Conservation (phyloP, 2,113 vertebrate genomes). For the Aleadryas rufinucha region DNA sequence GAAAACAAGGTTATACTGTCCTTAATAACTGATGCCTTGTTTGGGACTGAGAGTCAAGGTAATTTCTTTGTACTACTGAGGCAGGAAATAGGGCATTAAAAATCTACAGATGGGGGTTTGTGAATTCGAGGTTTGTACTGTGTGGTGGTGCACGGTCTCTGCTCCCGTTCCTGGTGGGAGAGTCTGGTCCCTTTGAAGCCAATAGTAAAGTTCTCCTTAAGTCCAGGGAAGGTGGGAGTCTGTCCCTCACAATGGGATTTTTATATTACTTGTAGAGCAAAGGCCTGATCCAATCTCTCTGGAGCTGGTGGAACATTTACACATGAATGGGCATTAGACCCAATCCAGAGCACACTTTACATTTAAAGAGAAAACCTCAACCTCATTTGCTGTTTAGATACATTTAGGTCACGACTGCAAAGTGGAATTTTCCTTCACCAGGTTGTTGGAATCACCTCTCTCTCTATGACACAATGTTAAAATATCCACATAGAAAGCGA, state of each 20-base stretch:
- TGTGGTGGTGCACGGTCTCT: not conserved
- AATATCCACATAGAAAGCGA: not conserved
- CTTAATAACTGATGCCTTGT: conserved; percentile 13
- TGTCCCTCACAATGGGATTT: not conserved
- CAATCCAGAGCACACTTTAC: not conserved
- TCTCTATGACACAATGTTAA: not conserved
- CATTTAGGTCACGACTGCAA: not conserved
- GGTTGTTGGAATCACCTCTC: not conserved
- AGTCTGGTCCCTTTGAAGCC: not conserved
- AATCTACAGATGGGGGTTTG: not conserved
- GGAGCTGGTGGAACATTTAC: not conserved
- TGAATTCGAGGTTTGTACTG: not conserved
- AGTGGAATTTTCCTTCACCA: not conserved
- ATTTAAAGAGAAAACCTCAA: not conserved
- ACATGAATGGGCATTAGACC: not conserved
- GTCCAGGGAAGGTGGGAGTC: not conserved
- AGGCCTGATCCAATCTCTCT: not conserved
- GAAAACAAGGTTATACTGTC: conserved; percentile 35
- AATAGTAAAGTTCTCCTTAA: not conserved
- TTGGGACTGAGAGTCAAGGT: not conserved
- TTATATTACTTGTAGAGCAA: not conserved
- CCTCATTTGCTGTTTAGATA: not conserved
- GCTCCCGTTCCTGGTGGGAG: not conserved
- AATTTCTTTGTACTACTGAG: not conserved
- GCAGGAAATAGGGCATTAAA: not conserved